Evolutionary conservation across 2,888 invertebrate species (phyloP).

Genomic region (Bellardia bayeri): DNA sequence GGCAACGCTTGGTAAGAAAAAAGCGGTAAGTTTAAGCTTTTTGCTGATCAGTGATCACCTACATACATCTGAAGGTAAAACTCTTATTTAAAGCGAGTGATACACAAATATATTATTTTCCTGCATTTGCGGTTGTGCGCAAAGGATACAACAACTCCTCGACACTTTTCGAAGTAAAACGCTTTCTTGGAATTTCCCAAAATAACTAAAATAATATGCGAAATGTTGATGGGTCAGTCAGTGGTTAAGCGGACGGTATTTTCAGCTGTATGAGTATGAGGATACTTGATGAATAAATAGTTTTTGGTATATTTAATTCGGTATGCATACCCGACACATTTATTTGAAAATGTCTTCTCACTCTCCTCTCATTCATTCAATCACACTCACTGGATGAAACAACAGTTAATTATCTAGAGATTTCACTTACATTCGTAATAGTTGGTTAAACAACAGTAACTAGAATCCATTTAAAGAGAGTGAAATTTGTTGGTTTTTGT

Average conservation of each 20-base stretch:
- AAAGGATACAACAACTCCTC: conserved; percentile 68
- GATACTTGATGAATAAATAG: conserved; percentile 36
- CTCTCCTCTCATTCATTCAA: not conserved
- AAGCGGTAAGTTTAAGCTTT: conserved; percentile 37
- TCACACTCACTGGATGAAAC: not conserved
- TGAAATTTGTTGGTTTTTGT: conserved; percentile 17
- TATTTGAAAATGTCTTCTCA: conserved; percentile 46
- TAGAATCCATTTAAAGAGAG: conserved; percentile 23
- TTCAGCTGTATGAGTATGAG: conserved; percentile 2
- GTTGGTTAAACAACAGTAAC: not conserved
- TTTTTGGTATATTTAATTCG: conserved; percentile 63
- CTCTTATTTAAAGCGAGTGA: conserved; percentile 46
- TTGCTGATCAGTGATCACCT: conserved; percentile 44
- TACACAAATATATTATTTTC: conserved; percentile 50
- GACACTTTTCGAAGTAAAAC: conserved; percentile 84
- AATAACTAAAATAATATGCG: conserved; percentile 73
- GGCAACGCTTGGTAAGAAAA: conserved; percentile 27
- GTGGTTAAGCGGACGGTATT: conserved; percentile 31
- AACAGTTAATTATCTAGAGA: conserved; percentile 58
- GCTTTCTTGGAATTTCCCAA: conserved; percentile 82
- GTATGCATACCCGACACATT: conserved; percentile 70
- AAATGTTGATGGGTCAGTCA: conserved; percentile 53
- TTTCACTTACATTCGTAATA: not conserved
- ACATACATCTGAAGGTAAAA: conserved; percentile 33
- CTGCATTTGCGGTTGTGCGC: conserved; percentile 22